Base-by-base conservation (phyloP, 2,113 vertebrate genomes). In the Vireo altiloquus region DNA sequence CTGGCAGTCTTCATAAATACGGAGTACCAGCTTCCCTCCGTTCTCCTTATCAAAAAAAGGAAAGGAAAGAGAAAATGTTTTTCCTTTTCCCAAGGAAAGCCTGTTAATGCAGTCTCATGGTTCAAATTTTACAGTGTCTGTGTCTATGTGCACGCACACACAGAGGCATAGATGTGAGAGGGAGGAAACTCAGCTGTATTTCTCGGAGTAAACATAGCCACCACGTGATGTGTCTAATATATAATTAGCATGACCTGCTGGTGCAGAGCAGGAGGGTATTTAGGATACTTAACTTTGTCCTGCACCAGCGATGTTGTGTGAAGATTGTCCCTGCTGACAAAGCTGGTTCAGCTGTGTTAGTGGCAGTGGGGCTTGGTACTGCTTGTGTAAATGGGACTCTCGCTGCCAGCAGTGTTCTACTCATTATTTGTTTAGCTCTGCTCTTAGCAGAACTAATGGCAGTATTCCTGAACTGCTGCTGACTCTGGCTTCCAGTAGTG, bases 161-260 rank as follows among this genome's bases (percentile, higher is more conserved):
- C 50, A 44, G 21, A 33, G 2, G 9, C 74, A 15, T 18, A 4
- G 76, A 81, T 86, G 71, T 6, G 42, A 65, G 92, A 89, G 74
- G 71, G 63, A 96, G 92, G 95, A 92, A 90, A 28, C 88, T 77
- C 37, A 1, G 78, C 93, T 88, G 90, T 87, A 66, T 49, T 80
- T 74, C 96, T 68, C 54, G 88, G 80, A 94, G 93, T 96, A 96
- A 97, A 97, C 93, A 97, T 37, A 92, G 88, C 71, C 80, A 40
- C 85, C 95, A 96, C 16, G 92, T 97, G 95, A 96, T 91, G 50
- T 1, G 14, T 56, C 90, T 84, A 6, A 90, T 72, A n/a, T 96
- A 97, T 96, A 96, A 96, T 96, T 96, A 95, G 95, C 93, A 33
- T 75, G 95, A 93, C 94, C 93, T 95, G 71, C 84, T 94, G 90